Evolutionary conservation across 2,888 invertebrate species (phyloP), one percentile per base, ranked within the genome.

Genomic region (Petrolisthes manimaculis): DNA sequence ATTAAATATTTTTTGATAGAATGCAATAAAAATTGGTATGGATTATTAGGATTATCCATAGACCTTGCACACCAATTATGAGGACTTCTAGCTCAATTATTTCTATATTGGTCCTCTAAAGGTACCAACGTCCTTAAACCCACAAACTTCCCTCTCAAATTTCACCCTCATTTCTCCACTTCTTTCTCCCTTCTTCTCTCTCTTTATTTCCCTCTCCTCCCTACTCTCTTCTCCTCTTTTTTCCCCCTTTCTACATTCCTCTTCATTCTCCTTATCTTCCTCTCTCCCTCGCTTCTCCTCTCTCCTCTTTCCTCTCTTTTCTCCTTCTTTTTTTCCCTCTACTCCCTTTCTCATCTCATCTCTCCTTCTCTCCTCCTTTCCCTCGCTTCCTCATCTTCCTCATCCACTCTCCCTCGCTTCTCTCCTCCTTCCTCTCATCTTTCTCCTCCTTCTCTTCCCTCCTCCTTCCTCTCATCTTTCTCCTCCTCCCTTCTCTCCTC

Each of bases 151-250:
- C 37, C 53, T 77, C 24, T 6, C 5, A 3, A n/a, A 24, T 37
- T 4, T 4, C 37, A n/a, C 37, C 77, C 24, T 37, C 37, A n/a
- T 77, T 37, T 77, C 77, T 77, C 77, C 61, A 55, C 61, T 61
- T 81, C 56, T 81, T 21, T 56, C n/a, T 56, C 81, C 61, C 56
- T 83, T 61, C 61, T 1, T 81, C 81, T 81, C 5, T 55, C 56
- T 55, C 61, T 82, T 37, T 69, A 14, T 82, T 37, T 69, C 71
- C 69, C 82, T 69, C 82, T 81, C 67, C 61, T 67, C 61, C 67
- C 61, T 24, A 61, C 81, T 81, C 83, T 83, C 74, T 83, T 54
- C 74, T 74, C 74, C 71, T 83, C 83, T 83, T 54, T 83, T 24
- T 74, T 21, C 21, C 74, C 53, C 71, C 54, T 74, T 71, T 55